Evolutionary conservation across 2,888 invertebrate genomes (phyloP).

Genomic region (Hetaerina titia): DNA sequence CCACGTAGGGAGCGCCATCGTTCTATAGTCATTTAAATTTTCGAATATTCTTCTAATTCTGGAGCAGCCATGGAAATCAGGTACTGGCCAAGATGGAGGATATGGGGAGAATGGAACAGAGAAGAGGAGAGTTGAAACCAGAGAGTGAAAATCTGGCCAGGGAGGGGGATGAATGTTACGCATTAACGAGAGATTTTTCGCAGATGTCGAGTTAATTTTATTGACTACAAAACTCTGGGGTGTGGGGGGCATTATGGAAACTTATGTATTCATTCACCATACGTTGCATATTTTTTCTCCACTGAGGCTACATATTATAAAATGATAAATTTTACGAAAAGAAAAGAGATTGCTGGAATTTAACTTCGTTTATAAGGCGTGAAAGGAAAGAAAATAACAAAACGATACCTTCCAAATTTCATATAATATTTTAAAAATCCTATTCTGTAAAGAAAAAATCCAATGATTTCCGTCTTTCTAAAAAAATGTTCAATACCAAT

Average conservation of each 20-base stretch:
- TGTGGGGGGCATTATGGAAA: background rate
- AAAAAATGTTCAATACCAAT: too few relatives aligned
- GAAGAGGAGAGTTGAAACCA: background rate
- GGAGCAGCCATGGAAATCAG: background rate
- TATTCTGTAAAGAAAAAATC: too few relatives aligned
- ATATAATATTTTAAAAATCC: too few relatives aligned
- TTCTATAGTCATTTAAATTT: conserved; percentile 11
- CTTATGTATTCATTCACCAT: background rate
- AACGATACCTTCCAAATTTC: too few relatives aligned
- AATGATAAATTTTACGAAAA: background rate
- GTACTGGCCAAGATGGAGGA: background rate
- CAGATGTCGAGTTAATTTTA: background rate
- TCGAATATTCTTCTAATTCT: conserved; percentile 8
- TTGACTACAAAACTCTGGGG: background rate
- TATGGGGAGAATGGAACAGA: background rate
- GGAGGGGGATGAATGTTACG: background rate
- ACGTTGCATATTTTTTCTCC: background rate
- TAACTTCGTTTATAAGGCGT: background rate
- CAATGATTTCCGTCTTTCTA: too few relatives aligned
- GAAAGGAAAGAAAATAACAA: background rate
- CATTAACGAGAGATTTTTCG: background rate
- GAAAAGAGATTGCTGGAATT: background rate
- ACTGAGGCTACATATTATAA: background rate
- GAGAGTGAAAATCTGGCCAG: background rate
- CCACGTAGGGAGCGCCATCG: conserved; percentile 4